A percentile compares a stretch with the other conserved stretches of the same genome.
phyloP scores from a whole-genome alignment of 2,113 vertebrate genomes.

The Felis chaus region DNA sequence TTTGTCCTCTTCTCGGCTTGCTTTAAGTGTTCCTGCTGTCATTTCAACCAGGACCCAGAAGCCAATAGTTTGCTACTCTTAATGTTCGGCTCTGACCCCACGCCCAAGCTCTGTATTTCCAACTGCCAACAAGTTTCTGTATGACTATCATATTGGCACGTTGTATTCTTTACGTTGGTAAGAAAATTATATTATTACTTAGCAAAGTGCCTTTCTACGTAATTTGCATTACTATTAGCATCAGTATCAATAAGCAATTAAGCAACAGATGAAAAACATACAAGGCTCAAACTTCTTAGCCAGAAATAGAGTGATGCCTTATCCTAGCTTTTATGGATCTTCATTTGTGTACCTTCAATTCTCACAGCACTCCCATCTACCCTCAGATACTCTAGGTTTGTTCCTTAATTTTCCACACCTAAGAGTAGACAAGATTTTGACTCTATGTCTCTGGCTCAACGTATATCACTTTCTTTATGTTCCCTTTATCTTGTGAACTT shows the following conservation, averaged over 20 bases:
- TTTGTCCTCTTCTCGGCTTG: neutral
- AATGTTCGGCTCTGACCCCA: neutral
- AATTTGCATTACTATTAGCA: neutral
- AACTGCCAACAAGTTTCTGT: neutral
- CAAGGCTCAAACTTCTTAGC: neutral
- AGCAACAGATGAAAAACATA: neutral
- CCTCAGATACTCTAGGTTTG: neutral
- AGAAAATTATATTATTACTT: neutral
- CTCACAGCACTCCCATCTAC: neutral
- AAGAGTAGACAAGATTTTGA: neutral
- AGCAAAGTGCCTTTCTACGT: neutral
- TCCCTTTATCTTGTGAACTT: neutral
- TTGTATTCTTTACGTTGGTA: neutral
- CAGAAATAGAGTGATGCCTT: neutral
- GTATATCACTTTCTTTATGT: neutral
- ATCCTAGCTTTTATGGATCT: neutral
- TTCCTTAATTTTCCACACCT: neutral
- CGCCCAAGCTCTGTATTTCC: neutral
- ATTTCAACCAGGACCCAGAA: neutral
- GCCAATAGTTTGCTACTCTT: neutral
- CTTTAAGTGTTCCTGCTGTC: neutral
- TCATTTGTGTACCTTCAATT: neutral
- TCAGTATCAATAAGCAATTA: neutral
- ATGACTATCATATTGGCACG: neutral
- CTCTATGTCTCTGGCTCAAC: neutral